These are phyloP conservation scores for Loriculus beryllinus DNA, from an alignment of 2,797 vertebrate species.

Conservation along the genomic window DNA sequence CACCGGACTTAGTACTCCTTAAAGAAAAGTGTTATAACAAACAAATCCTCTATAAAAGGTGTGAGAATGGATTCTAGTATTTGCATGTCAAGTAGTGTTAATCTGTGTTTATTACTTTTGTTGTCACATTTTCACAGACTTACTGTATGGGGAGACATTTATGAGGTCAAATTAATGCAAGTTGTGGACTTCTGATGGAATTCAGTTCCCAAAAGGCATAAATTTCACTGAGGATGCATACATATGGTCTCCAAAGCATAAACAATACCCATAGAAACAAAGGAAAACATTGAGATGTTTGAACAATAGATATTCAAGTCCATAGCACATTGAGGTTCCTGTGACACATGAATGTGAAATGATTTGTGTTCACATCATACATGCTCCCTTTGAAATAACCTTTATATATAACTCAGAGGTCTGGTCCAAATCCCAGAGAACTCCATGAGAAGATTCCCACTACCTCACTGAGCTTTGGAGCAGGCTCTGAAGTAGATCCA, in stretches of 20 bases:
- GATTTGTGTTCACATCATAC: background rate
- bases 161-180: background rate
- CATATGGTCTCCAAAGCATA: background rate
- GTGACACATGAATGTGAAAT: background rate
- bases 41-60: background rate
- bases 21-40: background rate
- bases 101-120: background rate
- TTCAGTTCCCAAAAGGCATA: background rate
- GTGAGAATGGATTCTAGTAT: background rate
- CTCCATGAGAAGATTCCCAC: background rate
- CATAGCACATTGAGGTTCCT: background rate
- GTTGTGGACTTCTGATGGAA: background rate
- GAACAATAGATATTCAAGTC: slow-evolving; percentile 32
- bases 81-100: background rate
- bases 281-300: background rate
- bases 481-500: background rate
- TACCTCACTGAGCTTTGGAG: background rate
- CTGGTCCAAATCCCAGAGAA: background rate
- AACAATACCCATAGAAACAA: slow-evolving; percentile 19
- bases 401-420: background rate
- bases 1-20: background rate
- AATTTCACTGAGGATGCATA: background rate
- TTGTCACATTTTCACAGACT: background rate
- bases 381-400: slow-evolving; percentile 5
- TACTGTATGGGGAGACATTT: background rate